Evolutionary conservation across 2,797 vertebrate genomes (phyloP).

Genomic region (Philypnodon macrostomus): DNA sequence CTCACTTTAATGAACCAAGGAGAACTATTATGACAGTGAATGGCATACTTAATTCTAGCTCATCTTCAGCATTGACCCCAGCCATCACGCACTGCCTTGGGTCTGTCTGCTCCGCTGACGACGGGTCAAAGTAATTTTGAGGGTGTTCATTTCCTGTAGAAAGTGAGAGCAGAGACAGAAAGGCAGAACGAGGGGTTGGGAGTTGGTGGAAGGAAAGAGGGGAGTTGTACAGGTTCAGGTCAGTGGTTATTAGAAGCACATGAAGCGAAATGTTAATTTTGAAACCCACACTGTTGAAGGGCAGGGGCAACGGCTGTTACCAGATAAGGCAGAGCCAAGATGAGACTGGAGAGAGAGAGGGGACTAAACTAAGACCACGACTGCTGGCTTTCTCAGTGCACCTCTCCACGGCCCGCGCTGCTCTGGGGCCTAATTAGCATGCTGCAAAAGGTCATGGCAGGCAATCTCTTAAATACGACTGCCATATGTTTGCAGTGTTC

Average conservation of each 20-base stretch:
- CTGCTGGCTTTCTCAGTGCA: slow-evolving; percentile 55
- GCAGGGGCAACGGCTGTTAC: slow-evolving; percentile 80
- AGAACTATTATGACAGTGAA: slow-evolving; percentile 93
- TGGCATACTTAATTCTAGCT: slow-evolving; percentile 98
- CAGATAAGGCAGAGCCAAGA: slow-evolving; percentile 80
- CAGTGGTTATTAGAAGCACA: slow-evolving; percentile 99
- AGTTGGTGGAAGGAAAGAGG: slow-evolving; percentile 31
- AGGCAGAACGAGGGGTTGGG: slow-evolving; percentile 43
- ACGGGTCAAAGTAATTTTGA: slow-evolving; percentile 96
- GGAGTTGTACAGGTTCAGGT: slow-evolving; percentile 74
- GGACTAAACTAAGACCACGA: slow-evolving; percentile 49
- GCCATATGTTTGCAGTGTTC: slow-evolving; percentile 88
- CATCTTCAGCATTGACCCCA: slow-evolving; percentile 89
- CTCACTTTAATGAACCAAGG: slow-evolving; percentile 94
- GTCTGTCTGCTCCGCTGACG: slow-evolving; percentile 87
- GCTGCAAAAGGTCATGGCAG: slow-evolving; percentile 90
- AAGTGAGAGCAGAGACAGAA: slow-evolving; percentile 69
- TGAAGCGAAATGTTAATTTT: slow-evolving; percentile 99
- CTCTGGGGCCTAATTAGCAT: slow-evolving; percentile 94
- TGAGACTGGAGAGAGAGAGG: slow-evolving; percentile 56
- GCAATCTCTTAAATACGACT: slow-evolving; percentile 92
- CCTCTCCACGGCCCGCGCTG: slow-evolving; percentile 79
- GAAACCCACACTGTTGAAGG: slow-evolving; percentile 86
- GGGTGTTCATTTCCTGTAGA: slow-evolving; percentile 94
- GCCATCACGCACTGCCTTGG: slow-evolving; percentile 85